phyloP scores from a whole-genome alignment of 1,140 invertebrate species.

The Heliconius melpomene region DNA sequence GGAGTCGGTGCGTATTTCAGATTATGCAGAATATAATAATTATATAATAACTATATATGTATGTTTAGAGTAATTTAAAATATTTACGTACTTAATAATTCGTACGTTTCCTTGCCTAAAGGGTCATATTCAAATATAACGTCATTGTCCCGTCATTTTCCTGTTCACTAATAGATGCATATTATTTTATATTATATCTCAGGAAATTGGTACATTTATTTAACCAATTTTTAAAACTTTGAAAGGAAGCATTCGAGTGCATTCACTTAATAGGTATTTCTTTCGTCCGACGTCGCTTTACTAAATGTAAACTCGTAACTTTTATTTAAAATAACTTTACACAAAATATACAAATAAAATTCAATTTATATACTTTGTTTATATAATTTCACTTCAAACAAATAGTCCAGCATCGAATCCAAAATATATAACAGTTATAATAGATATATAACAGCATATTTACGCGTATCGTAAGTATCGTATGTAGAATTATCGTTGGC shows the following conservation, averaged over 20 bases:
- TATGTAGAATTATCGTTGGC: neutral
- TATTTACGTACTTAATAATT: neutral
- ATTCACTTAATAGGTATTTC: neutral
- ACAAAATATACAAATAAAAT: neutral
- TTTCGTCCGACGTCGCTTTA: neutral
- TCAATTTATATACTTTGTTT: neutral
- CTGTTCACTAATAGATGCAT: too few relatives aligned
- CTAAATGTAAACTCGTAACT: neutral
- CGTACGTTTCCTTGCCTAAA: neutral
- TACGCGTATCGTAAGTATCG: neutral
- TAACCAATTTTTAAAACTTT: neutral
- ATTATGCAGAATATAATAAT: conserved; percentile 45
- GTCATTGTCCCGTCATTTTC: too few relatives aligned
- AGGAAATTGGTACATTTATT: neutral
- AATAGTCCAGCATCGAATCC: neutral
- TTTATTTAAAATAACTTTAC: neutral
- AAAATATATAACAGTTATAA: neutral
- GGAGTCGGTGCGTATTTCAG: conserved; percentile 43
- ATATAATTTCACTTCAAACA: neutral
- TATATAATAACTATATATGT: conserved; percentile 21
- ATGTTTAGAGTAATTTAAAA: neutral
- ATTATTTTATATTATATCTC: neutral
- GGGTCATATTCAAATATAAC: neutral
- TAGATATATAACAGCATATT: neutral
- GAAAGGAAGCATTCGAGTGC: neutral